Percentiles rank a stretch among this genome's conserved stretches.
Evolutionary conservation across 2,113 vertebrate genomes (phyloP).

Genomic region (Brachirus orientalis): DNA sequence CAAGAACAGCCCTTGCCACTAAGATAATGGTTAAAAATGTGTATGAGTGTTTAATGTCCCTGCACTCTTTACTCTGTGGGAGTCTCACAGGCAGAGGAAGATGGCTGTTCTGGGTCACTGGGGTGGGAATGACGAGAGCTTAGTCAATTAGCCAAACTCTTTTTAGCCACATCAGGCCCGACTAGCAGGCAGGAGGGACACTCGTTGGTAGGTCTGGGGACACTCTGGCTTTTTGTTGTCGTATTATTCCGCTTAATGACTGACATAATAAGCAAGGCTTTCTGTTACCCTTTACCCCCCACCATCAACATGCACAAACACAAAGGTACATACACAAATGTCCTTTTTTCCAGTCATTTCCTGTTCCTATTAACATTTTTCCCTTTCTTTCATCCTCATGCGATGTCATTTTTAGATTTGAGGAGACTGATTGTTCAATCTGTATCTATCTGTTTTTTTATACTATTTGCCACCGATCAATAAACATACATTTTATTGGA

Average conservation of each 20-base stretch:
- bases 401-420: background rate
- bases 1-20: conserved; percentile 75
- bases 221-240: conserved; percentile 78
- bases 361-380: too few relatives aligned
- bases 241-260: conserved; percentile 85
- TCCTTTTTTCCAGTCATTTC: background rate
- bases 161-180: conserved; percentile 65
- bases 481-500: too few relatives aligned
- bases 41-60: conserved; percentile 81
- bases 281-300: conserved; percentile 58
- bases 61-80: conserved; percentile 77
- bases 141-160: conserved; percentile 80
- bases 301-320: background rate
- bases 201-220: conserved; percentile 54
- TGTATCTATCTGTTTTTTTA: background rate
- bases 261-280: conserved; percentile 82
- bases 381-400: too few relatives aligned
- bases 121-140: conserved; percentile 69
- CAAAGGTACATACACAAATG: background rate
- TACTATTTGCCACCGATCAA: too few relatives aligned
- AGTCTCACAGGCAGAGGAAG: conserved; percentile 68
- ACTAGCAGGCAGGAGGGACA: conserved; percentile 45
- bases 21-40: conserved; percentile 80
- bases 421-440: background rate
- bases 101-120: conserved; percentile 81